A percentile compares a stretch with the other conserved stretches of the same genome.
phyloP scores from a whole-genome alignment of 2,113 vertebrate species.

The Melanerpes formicivorus region DNA sequence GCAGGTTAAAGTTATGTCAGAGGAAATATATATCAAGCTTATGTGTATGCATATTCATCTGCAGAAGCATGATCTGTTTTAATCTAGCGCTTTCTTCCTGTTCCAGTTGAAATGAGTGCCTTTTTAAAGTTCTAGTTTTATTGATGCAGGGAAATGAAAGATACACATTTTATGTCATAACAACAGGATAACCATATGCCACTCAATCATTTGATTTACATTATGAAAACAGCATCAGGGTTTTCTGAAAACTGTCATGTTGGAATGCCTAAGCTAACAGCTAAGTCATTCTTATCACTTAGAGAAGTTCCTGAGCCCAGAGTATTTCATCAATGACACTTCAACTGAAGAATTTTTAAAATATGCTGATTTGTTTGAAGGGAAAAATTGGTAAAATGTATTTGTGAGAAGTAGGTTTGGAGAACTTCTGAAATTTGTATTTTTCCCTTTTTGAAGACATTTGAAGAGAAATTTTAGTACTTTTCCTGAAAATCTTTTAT shows the following conservation, averaged over 20 bases:
- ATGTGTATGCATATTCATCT: not conserved
- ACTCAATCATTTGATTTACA: slow-evolving; percentile 52
- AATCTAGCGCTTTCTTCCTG: not conserved
- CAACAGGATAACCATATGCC: slow-evolving; percentile 47
- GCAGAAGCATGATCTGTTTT: not conserved
- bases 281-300: slow-evolving; percentile 27
- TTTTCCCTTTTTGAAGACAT: not conserved
- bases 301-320: slow-evolving; percentile 2
- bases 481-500: not conserved
- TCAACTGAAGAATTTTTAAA: slow-evolving; percentile 24
- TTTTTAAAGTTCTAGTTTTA: slow-evolving; percentile 51
- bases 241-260: slow-evolving; percentile 64
- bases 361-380: slow-evolving; percentile 16
- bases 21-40: not conserved
- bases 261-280: slow-evolving; percentile 25
- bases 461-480: not conserved
- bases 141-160: not conserved
- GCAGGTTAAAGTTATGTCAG: not conserved
- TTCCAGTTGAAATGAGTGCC: slow-evolving; percentile 12
- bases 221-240: slow-evolving; percentile 58
- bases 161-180: slow-evolving; percentile 18
- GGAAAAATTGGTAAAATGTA: not conserved
- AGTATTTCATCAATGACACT: not conserved
- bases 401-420: not conserved
- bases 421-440: not conserved